Base-by-base conservation (phyloP, 2,113 vertebrate genomes). In the Scomber scombrus region DNA sequence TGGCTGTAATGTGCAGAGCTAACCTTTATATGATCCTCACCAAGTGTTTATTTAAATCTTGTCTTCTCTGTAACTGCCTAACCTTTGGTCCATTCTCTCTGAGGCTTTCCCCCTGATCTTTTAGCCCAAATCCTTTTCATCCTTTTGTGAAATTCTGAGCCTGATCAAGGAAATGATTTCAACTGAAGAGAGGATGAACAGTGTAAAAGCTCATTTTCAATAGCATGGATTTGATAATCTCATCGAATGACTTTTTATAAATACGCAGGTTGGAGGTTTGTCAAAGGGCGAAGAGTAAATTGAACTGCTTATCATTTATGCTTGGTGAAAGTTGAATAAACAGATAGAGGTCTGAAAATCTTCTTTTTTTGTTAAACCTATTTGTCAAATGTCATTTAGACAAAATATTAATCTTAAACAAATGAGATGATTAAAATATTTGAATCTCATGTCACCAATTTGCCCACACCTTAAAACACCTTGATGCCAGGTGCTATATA, bases 171-270 rank as follows among this genome's bases (percentile, higher is more conserved):
- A 75, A 63, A 31, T 34, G 19, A 62, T 70, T 80, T 62, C 31
- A 18, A 4, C 5, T 29, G 16, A 69, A 51, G 56, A 46, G 15
- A 31, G 18, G 66, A 73, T 43, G 52, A 70, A 56, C 46, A 14
- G 46, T 49, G 29, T 68, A 55, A 72, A 88, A 70, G 65, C 23
- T 49, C 26, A 69, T 21, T 62, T 80, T 82, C 64, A 84, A 60
- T 55, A 46, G 72, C 23, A 26, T 11, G 34, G 51, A 55, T 86
- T 51, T 75, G 3, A 75, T 63, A 79, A 71, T 61, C 65, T 73
- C 52, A 73, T 72, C 15, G 45, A 76, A 65, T 63, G 14, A 60
- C 45, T 78, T 69, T 49, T n/a, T 80, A 66, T 80, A 68, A 82
- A 82, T 58, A 47, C 71, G 51, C 52, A 62, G 49, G 34, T 47